phyloP scores from a whole-genome alignment of 1,140 invertebrate genomes.

The Oryctes rhinoceros region DNA sequence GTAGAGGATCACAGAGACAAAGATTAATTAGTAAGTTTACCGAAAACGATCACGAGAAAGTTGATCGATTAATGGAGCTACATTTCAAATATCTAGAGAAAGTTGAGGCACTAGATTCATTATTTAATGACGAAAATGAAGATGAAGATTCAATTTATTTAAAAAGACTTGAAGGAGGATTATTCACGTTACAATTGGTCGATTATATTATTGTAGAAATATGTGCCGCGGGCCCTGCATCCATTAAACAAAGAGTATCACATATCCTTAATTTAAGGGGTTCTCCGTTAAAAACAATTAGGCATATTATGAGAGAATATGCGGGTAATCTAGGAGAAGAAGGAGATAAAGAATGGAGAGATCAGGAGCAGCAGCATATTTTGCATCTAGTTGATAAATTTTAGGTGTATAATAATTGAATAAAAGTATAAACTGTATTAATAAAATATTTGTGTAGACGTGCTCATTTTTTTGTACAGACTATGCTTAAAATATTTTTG shows the following conservation, averaged over 20 bases:
- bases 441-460: no score
- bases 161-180: conserved; percentile 86
- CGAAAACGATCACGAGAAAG: conserved; percentile 99
- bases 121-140: conserved; percentile 63
- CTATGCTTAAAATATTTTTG: no score
- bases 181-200: conserved; percentile 95
- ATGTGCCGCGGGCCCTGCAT: conserved; percentile 77
- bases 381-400: conserved; percentile 94
- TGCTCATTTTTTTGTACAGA: no score
- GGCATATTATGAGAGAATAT: conserved; percentile 96
- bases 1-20: conserved; percentile 87
- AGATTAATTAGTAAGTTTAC: conserved; percentile 94
- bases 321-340: conserved; percentile 93
- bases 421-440: no score
- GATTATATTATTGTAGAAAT: conserved; percentile 96
- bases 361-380: conserved; percentile 91
- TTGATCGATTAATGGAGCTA: conserved; percentile 93
- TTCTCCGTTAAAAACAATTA: conserved; percentile 92
- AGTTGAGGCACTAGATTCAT: conserved; percentile 85
- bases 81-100: conserved; percentile 98
- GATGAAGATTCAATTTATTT: conserved; percentile 89
- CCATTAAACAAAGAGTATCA: conserved; percentile 87
- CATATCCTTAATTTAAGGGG: conserved; percentile 89
- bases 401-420: conserved; percentile 63
- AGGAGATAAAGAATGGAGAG: conserved; percentile 81